A percentile compares a stretch with the other conserved stretches of the same genome.
phyloP scores from a whole-genome alignment of 2,797 vertebrate species.

The Pseudochromis fuscus region DNA sequence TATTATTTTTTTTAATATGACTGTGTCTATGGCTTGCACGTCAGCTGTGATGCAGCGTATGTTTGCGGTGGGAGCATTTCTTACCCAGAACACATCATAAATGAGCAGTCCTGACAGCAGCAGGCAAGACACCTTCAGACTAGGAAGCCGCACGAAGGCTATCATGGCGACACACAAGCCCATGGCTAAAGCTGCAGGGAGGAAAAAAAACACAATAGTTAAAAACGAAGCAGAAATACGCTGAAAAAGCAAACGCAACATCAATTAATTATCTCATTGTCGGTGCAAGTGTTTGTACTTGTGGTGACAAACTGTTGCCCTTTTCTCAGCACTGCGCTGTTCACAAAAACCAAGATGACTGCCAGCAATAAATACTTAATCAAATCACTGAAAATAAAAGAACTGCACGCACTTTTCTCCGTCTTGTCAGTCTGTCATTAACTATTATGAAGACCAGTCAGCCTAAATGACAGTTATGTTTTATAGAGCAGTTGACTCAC shows the following conservation, averaged over 20 bases:
- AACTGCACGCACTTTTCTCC: neutral
- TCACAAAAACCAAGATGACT: neutral
- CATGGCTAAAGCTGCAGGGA: slow-evolving; percentile 93
- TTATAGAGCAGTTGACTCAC: slow-evolving; percentile 8
- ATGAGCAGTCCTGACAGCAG: slow-evolving; percentile 98
- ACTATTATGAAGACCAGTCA: slow-evolving; percentile 11
- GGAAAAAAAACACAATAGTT: slow-evolving; percentile 3
- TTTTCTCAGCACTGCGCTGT: slow-evolving; percentile 6
- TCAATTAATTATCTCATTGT: no score
- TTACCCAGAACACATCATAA: slow-evolving; percentile 99
- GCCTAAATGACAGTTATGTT: slow-evolving; percentile 28
- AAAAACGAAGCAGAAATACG: slow-evolving; percentile 11
- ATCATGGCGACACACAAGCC: slow-evolving; percentile 99
- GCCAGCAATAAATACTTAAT: neutral
- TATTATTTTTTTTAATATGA: neutral
- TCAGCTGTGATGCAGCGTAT: neutral
- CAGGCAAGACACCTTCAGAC: slow-evolving; percentile 99
- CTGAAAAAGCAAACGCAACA: neutral
- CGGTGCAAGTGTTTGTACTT: neutral
- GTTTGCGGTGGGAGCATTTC: slow-evolving; percentile 56
- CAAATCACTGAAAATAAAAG: neutral
- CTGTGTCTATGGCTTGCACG: neutral
- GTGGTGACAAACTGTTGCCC: neutral
- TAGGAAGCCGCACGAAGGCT: slow-evolving; percentile 98
- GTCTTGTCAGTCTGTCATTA: slow-evolving; percentile 1